Conservation (phyloP, 1,140 invertebrate species). For the Orius insidiosus region DNA sequence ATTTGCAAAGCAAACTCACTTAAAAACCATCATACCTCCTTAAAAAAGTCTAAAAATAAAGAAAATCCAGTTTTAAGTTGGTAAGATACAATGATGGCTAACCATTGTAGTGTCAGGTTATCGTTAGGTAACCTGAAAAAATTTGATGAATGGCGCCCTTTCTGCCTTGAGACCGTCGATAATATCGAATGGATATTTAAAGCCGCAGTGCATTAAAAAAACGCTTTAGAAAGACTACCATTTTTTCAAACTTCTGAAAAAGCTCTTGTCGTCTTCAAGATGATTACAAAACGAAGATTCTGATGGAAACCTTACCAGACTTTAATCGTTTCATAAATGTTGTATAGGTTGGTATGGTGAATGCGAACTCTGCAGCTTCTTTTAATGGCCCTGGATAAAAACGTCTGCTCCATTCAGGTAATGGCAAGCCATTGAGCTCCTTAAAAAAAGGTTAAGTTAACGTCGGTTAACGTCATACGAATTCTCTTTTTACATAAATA, state of each 20-base stretch:
- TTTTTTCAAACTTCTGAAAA: not conserved
- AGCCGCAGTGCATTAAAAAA: not conserved
- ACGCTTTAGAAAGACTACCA: not conserved
- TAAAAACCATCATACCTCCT: too few species aligned
- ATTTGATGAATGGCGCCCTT: not conserved
- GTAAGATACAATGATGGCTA: too few species aligned
- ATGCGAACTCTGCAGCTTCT: slow-evolving; percentile 34
- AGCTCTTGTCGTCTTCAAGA: too few species aligned
- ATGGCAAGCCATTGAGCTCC: slow-evolving; percentile 45
- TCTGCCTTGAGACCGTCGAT: not conserved
- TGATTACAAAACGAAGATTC: not conserved
- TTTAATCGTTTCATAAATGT: slow-evolving; percentile 31
- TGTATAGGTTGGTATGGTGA: slow-evolving; percentile 30
- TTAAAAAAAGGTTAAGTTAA: slow-evolving; percentile 20
- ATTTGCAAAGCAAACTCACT: not conserved
- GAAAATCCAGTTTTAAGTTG: too few species aligned
- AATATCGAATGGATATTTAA: not conserved
- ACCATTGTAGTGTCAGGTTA: too few species aligned
- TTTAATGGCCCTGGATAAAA: slow-evolving; percentile 36
- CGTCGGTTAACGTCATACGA: too few species aligned
- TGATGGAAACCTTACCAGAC: slow-evolving; percentile 25
- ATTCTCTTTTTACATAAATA: slow-evolving; percentile 46
- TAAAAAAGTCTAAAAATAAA: too few species aligned
- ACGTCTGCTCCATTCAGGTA: slow-evolving; percentile 51
- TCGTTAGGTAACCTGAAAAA: not conserved